phyloP scores from a whole-genome alignment of 2,797 vertebrate genomes.

The Vultur gryphus region DNA sequence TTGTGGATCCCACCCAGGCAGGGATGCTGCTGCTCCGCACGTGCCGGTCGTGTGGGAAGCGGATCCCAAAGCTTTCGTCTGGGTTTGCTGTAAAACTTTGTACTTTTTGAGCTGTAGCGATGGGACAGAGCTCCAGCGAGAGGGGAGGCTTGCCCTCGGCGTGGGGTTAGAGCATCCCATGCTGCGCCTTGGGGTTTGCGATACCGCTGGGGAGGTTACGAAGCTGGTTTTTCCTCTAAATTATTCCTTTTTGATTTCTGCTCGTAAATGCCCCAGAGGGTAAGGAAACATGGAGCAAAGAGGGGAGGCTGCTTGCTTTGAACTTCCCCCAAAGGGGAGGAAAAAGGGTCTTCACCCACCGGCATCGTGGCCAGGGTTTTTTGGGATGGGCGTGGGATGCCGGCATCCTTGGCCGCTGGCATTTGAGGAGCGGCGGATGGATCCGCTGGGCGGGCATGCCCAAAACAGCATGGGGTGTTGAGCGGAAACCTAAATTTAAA shows the following conservation, averaged over 20 bases:
- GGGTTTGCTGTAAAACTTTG: background rate
- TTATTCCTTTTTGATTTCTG: background rate
- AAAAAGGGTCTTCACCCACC: accelerated
- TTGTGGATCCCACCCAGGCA: background rate
- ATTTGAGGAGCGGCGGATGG: background rate
- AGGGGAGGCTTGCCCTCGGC: background rate
- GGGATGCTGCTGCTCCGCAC: background rate
- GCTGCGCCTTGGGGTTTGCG: background rate
- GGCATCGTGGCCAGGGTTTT: accelerated
- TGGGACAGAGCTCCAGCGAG: background rate
- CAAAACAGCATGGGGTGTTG: slow-evolving; percentile 16
- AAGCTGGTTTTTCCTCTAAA: background rate
- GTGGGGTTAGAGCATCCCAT: background rate
- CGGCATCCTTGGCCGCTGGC: background rate
- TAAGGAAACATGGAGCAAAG: background rate
- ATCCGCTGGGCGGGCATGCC: background rate
- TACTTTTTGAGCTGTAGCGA: background rate
- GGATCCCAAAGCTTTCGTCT: background rate
- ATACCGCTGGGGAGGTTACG: accelerated
- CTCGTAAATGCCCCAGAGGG: background rate
- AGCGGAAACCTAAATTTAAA: slow-evolving; percentile 76
- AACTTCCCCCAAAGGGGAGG: background rate
- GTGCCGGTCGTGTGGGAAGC: accelerated
- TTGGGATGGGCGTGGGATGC: accelerated
- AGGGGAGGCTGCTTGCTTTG: background rate